Evolutionary conservation across 2,888 invertebrate genomes (phyloP), one percentile per base, ranked within the genome.

Genomic region (Apoda limacodes): DNA sequence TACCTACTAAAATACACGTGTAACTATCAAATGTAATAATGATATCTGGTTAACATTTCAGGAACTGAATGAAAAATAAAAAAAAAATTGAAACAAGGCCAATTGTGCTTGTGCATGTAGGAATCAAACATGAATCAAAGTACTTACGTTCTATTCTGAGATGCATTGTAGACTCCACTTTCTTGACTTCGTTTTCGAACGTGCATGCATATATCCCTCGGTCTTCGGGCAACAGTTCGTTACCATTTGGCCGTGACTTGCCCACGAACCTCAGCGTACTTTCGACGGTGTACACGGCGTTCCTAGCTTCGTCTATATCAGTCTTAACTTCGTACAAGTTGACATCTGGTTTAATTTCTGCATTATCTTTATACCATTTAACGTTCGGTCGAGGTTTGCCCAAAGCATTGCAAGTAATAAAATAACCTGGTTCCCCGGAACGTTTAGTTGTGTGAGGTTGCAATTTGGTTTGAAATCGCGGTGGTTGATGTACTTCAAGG

Each of bases 161-260:
- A 68, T 92, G 92, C 92, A 95, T 94, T 40, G 90, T 89, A 6
- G 93, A 92, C 58, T 93, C 93, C 26, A 90, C 88, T 55, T 87
- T 88, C 62, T 91, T 92, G 9, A 95, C 93, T 69, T 93, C 93
- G 60, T 95, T 95, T 60, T 91, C 89, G 57, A 94, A 94, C 25
- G 89, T 85, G 60, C 95, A 95, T 2, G 91, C 88, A 66, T 94
- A 96, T 29, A 89, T 85, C 25, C 95, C 95, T 28, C 94, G 84
- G 62, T 95, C 95, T 22, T 87, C 87, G 0, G 95, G 92, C 28
- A 92, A 74, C 33, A 93, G 71, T 58, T 92, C 88, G 62, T 91
- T 92, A 13, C 83, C 83, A 42, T 86, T 86, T 1, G 92, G 88
- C 35, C 94, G 82, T 5, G 89, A 88, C 47, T 88, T 88, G 9